These are phyloP conservation scores for Hippopotamyrus pictus DNA, from an alignment of 2,797 vertebrate species.

Conservation along the genomic window DNA sequence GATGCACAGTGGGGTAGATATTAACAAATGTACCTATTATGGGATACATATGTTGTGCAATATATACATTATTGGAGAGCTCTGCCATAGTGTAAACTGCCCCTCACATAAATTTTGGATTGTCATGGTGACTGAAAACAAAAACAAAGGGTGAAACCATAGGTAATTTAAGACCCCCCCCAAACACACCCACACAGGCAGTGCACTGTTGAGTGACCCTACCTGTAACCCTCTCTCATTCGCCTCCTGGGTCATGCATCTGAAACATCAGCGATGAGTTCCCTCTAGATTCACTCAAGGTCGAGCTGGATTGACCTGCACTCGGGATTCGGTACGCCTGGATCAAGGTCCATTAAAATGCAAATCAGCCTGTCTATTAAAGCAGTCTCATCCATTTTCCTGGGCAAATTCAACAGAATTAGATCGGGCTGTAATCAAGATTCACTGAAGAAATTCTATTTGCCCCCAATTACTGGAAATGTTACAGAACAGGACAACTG, in stretches of 20 bases:
- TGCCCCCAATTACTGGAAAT: not conserved
- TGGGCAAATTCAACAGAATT: not conserved
- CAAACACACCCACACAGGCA: not conserved
- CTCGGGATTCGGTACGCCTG: not conserved
- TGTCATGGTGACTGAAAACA: not conserved
- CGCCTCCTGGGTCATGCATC: no score
- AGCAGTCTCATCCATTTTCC: not conserved
- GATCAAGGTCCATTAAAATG: slow-evolving; percentile 1
- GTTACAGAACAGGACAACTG: not conserved
- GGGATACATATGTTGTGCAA: not conserved
- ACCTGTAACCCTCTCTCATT: not conserved
- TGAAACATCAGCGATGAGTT: not conserved
- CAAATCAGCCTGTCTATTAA: not conserved
- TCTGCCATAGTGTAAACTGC: not conserved
- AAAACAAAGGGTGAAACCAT: not conserved
- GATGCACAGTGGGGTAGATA: not conserved
- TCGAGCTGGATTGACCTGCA: not conserved
- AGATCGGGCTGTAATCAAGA: not conserved
- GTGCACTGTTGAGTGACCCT: not conserved
- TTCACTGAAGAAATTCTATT: not conserved
- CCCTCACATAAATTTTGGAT: not conserved
- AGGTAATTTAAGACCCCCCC: not conserved
- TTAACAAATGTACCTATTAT: not conserved
- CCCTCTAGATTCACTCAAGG: not conserved
- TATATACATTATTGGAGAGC: not conserved